Evolutionary conservation across 1,140 invertebrate genomes (phyloP).

Genomic region (Rhagoletis pomonella): DNA sequence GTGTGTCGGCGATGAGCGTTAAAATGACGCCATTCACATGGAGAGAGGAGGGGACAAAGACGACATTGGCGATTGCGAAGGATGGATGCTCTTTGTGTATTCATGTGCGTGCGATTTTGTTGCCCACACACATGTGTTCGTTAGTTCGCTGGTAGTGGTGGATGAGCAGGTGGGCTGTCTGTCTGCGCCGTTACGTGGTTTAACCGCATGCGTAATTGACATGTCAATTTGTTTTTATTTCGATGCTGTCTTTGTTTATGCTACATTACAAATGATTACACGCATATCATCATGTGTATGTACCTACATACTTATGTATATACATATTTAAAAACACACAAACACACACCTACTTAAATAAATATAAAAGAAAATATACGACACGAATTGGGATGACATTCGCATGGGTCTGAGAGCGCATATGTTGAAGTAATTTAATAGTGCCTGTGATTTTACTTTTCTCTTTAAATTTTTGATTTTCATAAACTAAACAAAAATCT

Average conservation of each 20-base stretch:
- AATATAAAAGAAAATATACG: too few species aligned
- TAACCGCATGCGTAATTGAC: slow-evolving; percentile 30
- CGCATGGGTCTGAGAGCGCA: too few species aligned
- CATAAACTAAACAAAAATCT: too few species aligned
- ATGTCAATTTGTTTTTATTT: neutral
- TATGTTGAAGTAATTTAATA: too few species aligned
- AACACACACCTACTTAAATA: too few species aligned
- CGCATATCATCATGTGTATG: neutral
- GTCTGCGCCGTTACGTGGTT: neutral
- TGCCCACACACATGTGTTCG: too few species aligned
- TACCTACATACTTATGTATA: too few species aligned
- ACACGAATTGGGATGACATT: too few species aligned
- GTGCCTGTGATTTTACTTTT: too few species aligned
- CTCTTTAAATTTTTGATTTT: too few species aligned
- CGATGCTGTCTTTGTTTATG: neutral
- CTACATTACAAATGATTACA: neutral
- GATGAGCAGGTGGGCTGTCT: too few species aligned
- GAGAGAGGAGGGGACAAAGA: neutral
- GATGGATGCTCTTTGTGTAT: neutral
- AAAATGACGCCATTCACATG: neutral
- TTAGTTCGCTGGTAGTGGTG: neutral
- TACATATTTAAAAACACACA: too few species aligned
- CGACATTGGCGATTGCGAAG: neutral
- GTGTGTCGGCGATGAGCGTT: neutral
- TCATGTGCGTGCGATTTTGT: neutral